Evolutionary conservation across 1,140 invertebrate genomes (phyloP), one percentile per base, ranked within the genome.

Genomic region (Euschistus heros): DNA sequence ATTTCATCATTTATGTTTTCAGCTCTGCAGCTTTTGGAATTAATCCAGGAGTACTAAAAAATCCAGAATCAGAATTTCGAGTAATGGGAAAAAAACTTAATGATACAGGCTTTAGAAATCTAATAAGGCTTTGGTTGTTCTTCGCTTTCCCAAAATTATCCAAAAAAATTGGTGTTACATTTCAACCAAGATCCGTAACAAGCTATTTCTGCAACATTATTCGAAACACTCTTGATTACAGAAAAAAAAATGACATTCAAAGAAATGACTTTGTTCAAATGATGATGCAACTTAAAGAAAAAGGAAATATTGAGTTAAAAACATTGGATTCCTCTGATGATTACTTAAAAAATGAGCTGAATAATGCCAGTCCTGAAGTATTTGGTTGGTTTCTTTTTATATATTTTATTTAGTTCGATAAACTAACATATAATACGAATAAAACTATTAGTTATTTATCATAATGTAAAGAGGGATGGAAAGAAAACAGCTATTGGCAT

Each of bases 21-120:
- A 57, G 54, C 3, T 22, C 76, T 0, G 80, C 77, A 62, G 81
- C 78, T 8, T 84, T 84, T 72, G 83, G 82, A 3, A 72, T 84
- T 10, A 72, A 82, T 60, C 77, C 76, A 68, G 78, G 81, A 63
- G 73, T 78, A n/a, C 66, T 84, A 17, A 71, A 73, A 46, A 73
- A 82, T 68, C 76, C 79, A 22, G 72, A 81, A 47, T 77, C 76
- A 6, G 74, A 77, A 63, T 81, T 82, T 68, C 69, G 26, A 37
- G 22, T 62, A 33, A 62, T 62, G n/a, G 66, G 65, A 27, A 67
- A 60, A 24, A 52, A 22, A 47, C 17, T 78, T 60, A 72, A 86
- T 61, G 79, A 0, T 50, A 65, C 7, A 8, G n/a, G 22, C 15
- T 4, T 37, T 13, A 24, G 0, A 27, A 20, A 33, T 17, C 7